Evolutionary conservation across 2,113 vertebrate genomes (phyloP), one percentile per base, ranked within the genome.

Genomic region (Zingel zingel): DNA sequence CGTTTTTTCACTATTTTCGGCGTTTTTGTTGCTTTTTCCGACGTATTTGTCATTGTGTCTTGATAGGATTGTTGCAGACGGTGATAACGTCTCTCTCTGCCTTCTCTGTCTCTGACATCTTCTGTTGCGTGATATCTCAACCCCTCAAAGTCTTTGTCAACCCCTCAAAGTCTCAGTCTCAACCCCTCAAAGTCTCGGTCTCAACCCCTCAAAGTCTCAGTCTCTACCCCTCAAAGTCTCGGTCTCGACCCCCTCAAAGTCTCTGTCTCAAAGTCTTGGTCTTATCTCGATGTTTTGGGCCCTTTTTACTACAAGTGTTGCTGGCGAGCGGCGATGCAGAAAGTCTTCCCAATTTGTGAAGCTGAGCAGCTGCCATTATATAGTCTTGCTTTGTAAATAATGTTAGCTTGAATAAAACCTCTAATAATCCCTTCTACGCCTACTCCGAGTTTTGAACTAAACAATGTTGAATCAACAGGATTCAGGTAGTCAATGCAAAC

Each of bases 111-210:
- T 57, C 74, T 74, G 87, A 81, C 81, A 77, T 43, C 79, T 74
- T 57, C 64, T 13, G 66, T 78, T 58, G 62, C 76, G 61, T 81
- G 57, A 88, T 81, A 75, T 61, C 74, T 84, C 89, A 92, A 36
- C 33, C 33, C 33, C 39, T 39, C 39, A 39, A 39, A 39, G 39
- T 39, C 36, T 39, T 8, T 9, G 8, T 39, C 27, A 2, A 10
- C 39, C 39, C 2, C 39, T 43, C 2, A 10, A 43, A 43, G 9
- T 43, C 39, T 43, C 2, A 0, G 9, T 43, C 39, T 43, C 0
- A 0, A 43, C 39, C 39, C 10, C 39, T 43, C 0, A 43, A 43
- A 3, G 10, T 43, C 9, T 11, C 39, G 1, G 10, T 43, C 39
- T 27, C 27, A 2, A 43, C 10, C 39, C 39, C 39, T 43, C 39